Evolutionary conservation across 2,797 vertebrate genomes (phyloP), one percentile per base, ranked within the genome.

Genomic region (Helostoma temminkii): DNA sequence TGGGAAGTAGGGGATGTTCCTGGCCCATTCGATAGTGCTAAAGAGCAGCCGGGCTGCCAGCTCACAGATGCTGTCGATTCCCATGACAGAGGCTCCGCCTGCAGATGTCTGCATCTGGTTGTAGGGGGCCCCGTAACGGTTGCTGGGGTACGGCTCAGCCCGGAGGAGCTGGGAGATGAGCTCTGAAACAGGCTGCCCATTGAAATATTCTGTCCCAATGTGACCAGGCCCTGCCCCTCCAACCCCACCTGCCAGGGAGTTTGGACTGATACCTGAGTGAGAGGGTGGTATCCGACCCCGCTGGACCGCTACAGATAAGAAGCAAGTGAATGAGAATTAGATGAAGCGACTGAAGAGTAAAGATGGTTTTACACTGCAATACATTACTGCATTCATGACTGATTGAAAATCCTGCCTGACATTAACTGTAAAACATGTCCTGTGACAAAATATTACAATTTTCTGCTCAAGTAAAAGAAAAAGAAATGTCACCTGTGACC

Each of bases 61-160:
- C 93, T 99, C 97, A 24, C 97, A 99, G 93, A 99, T 98, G 90
- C 96, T 99, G 92, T 99, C 97, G 22, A 99, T 98, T 86, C 96
- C 97, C 96, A 98, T 96, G 69, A 96, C 92, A 0, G 95, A 94
- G 48, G 92, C 93, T 15, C 95, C 94, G 4, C 89, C 78, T 0
- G 74, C 85, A 25, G 89, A 84, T 0, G 71, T 79, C 74, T 89
- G 89, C 85, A 92, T 90, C 87, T 93, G 93, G 8, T 93, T 71
- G 43, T 95, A 96, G 21, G 95, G 95, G 0, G 93, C 80, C 19
- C 95, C 93, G 16, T 95, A 97, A 58, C 96, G 97, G 18, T 94
- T 95, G 6, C 91, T 94, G 0, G 97, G 96, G 85, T 98, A 98
- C 0, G 97, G 97, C 92, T 98, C 97, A 0, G 97, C 97, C 21